Evolutionary conservation across 2,797 vertebrate genomes (phyloP), one percentile per base, ranked within the genome.

Genomic region (Malurus splendens): DNA sequence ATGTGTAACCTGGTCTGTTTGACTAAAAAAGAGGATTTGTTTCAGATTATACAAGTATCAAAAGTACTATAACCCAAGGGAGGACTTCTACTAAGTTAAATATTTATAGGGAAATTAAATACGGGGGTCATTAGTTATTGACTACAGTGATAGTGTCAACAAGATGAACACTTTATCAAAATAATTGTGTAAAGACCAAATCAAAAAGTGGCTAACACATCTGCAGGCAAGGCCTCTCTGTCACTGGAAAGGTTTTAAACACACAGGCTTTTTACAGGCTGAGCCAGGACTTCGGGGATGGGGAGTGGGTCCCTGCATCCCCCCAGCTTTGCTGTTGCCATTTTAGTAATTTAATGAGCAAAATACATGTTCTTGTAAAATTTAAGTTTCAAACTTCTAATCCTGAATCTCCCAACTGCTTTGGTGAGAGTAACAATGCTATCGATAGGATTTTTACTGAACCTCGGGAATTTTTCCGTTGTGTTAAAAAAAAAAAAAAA

Each of bases 21-120:
- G 94, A 93, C 95, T 96, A 23, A 93, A 96, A 96, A 95, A 94
- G 96, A 95, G 92, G 96, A 96, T 97, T 97, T 97, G 91, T 96
- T 97, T 97, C 91, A 95, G 95, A 96, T 96, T 95, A 96, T 94
- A 91, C 52, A 77, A 95, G 94, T 96, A 93, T 96, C 87, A 92
- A 92, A 97, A 97, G 95, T 96, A 93, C 86, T 94, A 71, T 66
- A 93, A 93, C 96, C 94, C 93, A 81, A 73, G 96, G 89, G 93
- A 89, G 9, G 66, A 56, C 93, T 95, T 94, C 92, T 93, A 87
- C 90, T 83, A 95, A 94, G 83, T 94, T 95, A 96, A 97, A 96
- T 96, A 96, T 95, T 96, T 95, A 91, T 94, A 82, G 89, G 89
- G 94, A 96, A 96, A 89, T 96, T 90, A 96, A 94, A 87, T 90